A percentile compares a stretch with the other conserved stretches of the same genome.
Evolutionary conservation across 2,797 vertebrate genomes (phyloP).

Genomic region (Chloroceryle amazona): DNA sequence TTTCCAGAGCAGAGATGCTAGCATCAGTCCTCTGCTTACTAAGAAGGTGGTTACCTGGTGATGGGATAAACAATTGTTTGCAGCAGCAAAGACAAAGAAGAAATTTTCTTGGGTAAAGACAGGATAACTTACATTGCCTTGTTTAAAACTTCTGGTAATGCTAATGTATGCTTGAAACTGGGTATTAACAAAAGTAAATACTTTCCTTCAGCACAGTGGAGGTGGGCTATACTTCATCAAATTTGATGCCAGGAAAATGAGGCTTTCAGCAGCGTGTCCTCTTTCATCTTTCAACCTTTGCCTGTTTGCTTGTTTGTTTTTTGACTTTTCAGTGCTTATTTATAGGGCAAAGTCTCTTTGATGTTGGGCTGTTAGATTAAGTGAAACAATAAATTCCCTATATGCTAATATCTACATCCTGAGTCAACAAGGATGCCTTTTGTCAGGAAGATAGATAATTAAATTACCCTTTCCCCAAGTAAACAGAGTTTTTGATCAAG

Average conservation of each 20-base stretch:
- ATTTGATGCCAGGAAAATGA: background rate
- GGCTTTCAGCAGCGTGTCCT: background rate
- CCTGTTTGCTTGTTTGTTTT: background rate
- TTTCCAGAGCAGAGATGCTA: background rate
- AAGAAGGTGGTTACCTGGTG: background rate
- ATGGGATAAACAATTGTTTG: background rate
- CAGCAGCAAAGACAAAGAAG: background rate
- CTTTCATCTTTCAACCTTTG: slow-evolving; percentile 21
- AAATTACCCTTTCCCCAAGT: slow-evolving; percentile 29
- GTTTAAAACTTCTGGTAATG: background rate
- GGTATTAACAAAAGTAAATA: background rate
- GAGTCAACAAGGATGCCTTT: slow-evolving; percentile 41
- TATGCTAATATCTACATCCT: slow-evolving; percentile 25
- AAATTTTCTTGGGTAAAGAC: background rate
- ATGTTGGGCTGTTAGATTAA: slow-evolving; percentile 29
- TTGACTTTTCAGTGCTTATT: background rate
- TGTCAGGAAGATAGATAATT: slow-evolving; percentile 47
- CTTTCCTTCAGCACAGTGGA: background rate
- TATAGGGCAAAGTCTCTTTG: slow-evolving; percentile 24
- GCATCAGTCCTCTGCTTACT: background rate
- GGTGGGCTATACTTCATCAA: background rate
- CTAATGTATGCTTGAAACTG: background rate
- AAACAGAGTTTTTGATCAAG: slow-evolving; percentile 52
- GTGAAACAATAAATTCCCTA: slow-evolving; percentile 34
- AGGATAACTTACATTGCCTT: background rate